phyloP scores from a whole-genome alignment of 2,888 invertebrate genomes.

The Napeogenes sylphis region DNA sequence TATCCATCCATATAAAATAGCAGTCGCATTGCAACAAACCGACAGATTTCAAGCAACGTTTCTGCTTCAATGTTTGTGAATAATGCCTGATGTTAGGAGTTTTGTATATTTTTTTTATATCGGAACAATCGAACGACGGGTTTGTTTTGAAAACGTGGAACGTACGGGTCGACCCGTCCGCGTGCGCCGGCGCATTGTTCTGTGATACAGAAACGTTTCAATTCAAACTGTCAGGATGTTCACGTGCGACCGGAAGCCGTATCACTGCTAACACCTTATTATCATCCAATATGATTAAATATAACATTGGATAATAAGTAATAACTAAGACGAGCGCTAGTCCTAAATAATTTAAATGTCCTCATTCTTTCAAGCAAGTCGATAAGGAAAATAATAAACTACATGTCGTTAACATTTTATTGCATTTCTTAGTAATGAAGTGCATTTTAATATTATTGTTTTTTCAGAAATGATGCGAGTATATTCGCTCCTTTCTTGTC shows the following conservation, averaged over 20 bases:
- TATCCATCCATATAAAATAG: conserved; percentile 39
- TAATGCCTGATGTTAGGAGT: conserved; percentile 63
- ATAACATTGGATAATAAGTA: conserved; percentile 9
- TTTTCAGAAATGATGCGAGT: conserved; percentile 74
- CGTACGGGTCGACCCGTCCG: conserved; percentile 49
- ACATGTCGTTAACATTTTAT: conserved; percentile 37
- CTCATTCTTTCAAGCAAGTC: conserved; percentile 13
- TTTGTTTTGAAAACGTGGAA: conserved; percentile 70
- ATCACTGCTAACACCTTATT: conserved; percentile 40
- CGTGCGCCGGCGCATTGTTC: conserved; percentile 59
- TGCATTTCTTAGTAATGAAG: conserved; percentile 22
- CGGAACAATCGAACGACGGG: conserved; percentile 63
- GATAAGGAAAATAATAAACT: conserved; percentile 43
- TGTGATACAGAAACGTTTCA: conserved; percentile 53
- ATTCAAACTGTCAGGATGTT: conserved; percentile 48
- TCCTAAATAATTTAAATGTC: neutral
- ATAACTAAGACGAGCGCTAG: conserved; percentile 5
- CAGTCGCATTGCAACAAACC: conserved; percentile 44
- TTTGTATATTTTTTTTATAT: conserved; percentile 69
- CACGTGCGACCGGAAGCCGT: conserved; percentile 58
- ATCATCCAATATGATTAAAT: conserved; percentile 35
- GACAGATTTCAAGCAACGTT: conserved; percentile 25
- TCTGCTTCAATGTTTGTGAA: conserved; percentile 59
- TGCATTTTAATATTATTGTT: conserved; percentile 39
- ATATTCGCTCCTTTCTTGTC: conserved; percentile 78